Conservation (phyloP, 2,888 invertebrate species). For the Watsonalla binaria region DNA sequence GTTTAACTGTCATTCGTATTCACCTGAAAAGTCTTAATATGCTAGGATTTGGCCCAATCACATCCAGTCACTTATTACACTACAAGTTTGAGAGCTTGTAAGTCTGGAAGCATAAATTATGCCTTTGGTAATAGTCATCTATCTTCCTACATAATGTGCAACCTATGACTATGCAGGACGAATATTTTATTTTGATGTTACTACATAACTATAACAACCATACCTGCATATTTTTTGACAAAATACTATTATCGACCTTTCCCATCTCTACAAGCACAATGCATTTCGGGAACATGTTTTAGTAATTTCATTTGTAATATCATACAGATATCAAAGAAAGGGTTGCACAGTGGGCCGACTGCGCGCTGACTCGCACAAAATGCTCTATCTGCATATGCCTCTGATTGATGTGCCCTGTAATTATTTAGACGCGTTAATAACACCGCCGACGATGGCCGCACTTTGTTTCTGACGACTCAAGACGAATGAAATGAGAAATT, state of each 20-base stretch:
- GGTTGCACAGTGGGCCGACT: conserved; percentile 71
- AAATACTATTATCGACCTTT: conserved; percentile 22
- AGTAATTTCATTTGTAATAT: conserved; percentile 70
- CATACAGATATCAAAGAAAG: conserved; percentile 75
- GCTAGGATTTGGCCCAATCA: too few relatives aligned
- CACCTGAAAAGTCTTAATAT: too few relatives aligned
- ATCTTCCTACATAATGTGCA: too few relatives aligned
- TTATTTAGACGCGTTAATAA: conserved; percentile 79
- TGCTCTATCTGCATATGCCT: conserved; percentile 73
- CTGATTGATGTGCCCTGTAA: conserved; percentile 79
- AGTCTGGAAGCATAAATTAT: too few relatives aligned
- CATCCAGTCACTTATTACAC: too few relatives aligned
- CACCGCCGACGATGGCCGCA: conserved; percentile 72
- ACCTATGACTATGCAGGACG: too few relatives aligned
- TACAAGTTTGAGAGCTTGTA: too few relatives aligned
- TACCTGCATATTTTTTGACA: neutral
- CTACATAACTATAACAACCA: neutral
- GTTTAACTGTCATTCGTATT: too few relatives aligned
- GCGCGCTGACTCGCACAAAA: conserved; percentile 76
- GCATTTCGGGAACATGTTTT: conserved; percentile 46
- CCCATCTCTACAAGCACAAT: conserved; percentile 37
- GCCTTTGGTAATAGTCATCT: too few relatives aligned
- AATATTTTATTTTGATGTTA: neutral
- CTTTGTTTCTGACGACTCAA: conserved; percentile 77
- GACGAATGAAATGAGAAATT: conserved; percentile 77